A percentile compares a stretch with the other conserved stretches of the same genome.
phyloP scores from a whole-genome alignment of 2,888 invertebrate species.

The Latrodectus elegans region DNA sequence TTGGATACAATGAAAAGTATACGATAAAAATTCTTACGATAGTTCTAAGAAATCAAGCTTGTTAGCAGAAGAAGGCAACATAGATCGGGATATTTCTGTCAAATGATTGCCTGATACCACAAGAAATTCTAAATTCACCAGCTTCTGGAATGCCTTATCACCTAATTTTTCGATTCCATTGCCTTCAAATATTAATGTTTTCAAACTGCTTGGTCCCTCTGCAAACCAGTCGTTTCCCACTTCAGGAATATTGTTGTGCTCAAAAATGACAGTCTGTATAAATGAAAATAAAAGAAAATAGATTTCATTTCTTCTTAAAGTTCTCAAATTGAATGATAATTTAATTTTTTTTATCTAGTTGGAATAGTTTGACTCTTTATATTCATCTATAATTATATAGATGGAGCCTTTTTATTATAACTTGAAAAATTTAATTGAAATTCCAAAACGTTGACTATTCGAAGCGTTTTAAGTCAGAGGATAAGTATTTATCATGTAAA shows the following conservation, averaged over 20 bases:
- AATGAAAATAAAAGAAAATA: no score
- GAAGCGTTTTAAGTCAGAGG: no score
- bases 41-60: conserved; percentile 19
- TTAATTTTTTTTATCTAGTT: no score
- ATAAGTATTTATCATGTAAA: no score
- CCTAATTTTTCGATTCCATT: conserved; percentile 53
- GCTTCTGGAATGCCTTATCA: conserved; percentile 18
- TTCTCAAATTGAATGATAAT: no score
- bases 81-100: conserved; percentile 19
- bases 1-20: neutral
- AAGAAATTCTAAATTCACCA: conserved; percentile 20
- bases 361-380: no score
- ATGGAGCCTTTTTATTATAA: no score
- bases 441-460: no score
- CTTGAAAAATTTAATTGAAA: no score
- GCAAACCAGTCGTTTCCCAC: conserved; percentile 56
- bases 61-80: conserved; percentile 23
- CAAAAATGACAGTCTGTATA: conserved; percentile 22
- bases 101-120: conserved; percentile 45
- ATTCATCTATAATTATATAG: no score
- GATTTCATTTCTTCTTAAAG: no score
- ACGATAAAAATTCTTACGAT: conserved; percentile 17
- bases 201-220: conserved; percentile 12
- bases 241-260: conserved; percentile 49
- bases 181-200: conserved; percentile 23